Percentiles rank a stretch among this genome's conserved stretches.
These are phyloP conservation scores for Notamacropus eugenii DNA, from an alignment of 2,797 vertebrate species.

Conservation along the genomic window DNA sequence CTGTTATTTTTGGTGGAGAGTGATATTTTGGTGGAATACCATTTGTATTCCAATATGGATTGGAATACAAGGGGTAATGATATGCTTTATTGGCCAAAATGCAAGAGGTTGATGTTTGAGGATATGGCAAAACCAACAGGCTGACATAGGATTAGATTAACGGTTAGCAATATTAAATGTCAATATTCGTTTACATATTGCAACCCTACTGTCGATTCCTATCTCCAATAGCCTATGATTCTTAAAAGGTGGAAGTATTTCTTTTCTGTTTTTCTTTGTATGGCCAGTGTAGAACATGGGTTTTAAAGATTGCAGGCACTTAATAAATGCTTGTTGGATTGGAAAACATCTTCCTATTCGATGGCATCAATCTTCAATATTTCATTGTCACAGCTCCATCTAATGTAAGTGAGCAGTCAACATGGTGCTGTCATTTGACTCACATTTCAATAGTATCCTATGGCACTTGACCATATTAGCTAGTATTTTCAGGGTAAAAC, in stretches of 20 bases:
- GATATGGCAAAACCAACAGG: neutral
- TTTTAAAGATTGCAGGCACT: neutral
- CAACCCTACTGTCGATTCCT: neutral
- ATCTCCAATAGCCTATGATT: neutral
- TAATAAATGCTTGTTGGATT: neutral
- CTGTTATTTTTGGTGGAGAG: neutral
- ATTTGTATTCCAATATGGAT: too few relatives aligned
- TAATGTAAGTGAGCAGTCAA: neutral
- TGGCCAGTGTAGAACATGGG: neutral
- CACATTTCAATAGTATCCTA: constrained; percentile 41
- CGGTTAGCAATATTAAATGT: neutral
- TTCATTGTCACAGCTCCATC: constrained; percentile 2
- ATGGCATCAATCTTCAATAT: neutral
- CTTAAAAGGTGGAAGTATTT: neutral
- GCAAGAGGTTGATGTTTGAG: neutral
- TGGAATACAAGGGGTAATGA: neutral
- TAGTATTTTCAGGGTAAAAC: constrained; percentile 53
- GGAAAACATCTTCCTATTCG: constrained; percentile 20
- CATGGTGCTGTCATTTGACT: constrained; percentile 6
- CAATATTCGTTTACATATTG: neutral
- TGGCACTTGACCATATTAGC: constrained; percentile 42
- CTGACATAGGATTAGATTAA: neutral
- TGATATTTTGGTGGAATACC: too few relatives aligned
- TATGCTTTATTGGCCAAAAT: neutral
- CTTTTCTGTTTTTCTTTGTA: neutral